Evolutionary conservation across 1,140 invertebrate species (phyloP).

Genomic region (Brachionus angularis): DNA sequence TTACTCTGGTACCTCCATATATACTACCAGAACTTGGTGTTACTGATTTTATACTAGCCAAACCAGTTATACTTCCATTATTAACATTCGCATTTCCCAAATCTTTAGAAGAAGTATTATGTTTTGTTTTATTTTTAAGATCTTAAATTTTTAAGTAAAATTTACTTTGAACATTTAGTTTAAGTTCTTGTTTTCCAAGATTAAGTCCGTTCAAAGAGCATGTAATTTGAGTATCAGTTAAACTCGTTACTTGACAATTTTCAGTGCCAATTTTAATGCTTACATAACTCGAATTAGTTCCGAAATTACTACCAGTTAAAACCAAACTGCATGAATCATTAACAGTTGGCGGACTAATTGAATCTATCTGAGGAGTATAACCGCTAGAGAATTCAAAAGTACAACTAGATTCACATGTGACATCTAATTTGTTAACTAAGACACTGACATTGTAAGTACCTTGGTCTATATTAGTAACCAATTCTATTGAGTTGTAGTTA

Average conservation of each 20-base stretch:
- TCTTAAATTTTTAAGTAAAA: neutral
- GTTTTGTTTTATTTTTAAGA: neutral
- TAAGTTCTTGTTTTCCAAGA: neutral
- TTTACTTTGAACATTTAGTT: conserved; percentile 15
- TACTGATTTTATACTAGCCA: neutral
- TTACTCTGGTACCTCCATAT: conserved; percentile 50
- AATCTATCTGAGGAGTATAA: neutral
- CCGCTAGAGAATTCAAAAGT: neutral
- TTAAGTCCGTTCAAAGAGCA: neutral
- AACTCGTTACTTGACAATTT: conserved; percentile 15
- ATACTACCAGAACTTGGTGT: conserved; percentile 5
- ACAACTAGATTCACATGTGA: neutral
- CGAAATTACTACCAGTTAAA: conserved; percentile 28
- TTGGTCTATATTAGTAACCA: neutral
- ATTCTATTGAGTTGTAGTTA: neutral
- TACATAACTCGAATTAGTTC: neutral
- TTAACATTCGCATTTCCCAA: neutral
- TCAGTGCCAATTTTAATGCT: conserved; percentile 10
- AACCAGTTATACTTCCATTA: neutral
- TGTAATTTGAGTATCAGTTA: neutral
- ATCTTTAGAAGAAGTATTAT: neutral
- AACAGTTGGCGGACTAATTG: neutral
- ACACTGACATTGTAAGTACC: neutral
- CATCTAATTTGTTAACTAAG: neutral
- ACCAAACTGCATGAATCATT: neutral